Percentiles rank a stretch among this genome's conserved stretches.
Evolutionary conservation across 2,888 invertebrate species (phyloP).

Genomic region (Panopea generosa): DNA sequence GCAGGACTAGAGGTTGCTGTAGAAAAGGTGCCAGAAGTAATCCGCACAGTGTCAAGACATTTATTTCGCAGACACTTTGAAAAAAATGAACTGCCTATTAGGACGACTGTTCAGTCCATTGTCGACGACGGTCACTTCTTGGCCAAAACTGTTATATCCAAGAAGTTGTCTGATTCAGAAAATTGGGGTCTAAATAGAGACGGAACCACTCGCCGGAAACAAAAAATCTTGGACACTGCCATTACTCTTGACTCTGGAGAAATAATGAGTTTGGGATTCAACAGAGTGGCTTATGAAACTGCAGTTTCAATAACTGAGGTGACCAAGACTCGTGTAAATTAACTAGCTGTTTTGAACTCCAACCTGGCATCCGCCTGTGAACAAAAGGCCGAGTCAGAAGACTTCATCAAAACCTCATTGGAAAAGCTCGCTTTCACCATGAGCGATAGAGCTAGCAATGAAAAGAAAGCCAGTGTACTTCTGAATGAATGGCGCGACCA

Average conservation of each 20-base stretch:
- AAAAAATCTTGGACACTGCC: too few species aligned
- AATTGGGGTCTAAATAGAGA: too few species aligned
- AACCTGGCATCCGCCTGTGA: neutral
- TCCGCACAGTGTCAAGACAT: conserved; percentile 26
- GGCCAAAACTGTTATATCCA: too few species aligned
- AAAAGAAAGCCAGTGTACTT: conserved; percentile 2
- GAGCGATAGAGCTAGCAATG: conserved; percentile 6
- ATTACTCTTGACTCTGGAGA: conserved; percentile 32
- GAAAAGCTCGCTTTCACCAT: conserved; percentile 5
- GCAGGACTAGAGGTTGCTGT: conserved; percentile 41
- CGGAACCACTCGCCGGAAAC: too few species aligned
- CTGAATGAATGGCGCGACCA: conserved; percentile 15
- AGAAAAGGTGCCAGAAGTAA: conserved; percentile 33
- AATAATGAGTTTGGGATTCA: conserved; percentile 21
- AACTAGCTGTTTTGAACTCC: conserved; percentile 10
- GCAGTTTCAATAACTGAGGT: conserved; percentile 23
- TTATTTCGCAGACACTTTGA: conserved; percentile 14
- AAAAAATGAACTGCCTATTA: conserved; percentile 29
- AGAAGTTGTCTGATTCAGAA: too few species aligned
- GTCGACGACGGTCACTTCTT: too few species aligned
- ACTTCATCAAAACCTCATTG: neutral
- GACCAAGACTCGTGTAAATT: conserved; percentile 14
- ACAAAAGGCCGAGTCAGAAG: neutral
- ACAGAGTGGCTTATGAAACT: conserved; percentile 24
- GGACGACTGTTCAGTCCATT: too few species aligned